These are phyloP conservation scores for Pentalonia nigronervosa DNA, from an alignment of 1,140 invertebrate species.

Conservation along the genomic window DNA sequence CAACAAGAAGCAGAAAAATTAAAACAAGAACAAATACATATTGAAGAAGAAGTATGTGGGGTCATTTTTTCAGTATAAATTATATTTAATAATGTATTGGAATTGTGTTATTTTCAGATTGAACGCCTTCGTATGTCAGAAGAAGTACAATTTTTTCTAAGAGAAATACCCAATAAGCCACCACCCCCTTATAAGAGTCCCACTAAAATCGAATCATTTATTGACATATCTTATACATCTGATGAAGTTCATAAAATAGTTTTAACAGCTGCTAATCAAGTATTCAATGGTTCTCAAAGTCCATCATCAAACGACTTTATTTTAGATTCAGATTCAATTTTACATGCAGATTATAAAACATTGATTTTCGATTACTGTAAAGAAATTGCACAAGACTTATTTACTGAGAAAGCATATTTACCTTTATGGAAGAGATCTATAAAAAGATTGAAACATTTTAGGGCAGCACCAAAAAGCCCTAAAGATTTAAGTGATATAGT, in stretches of 20 bases:
- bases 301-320: neutral
- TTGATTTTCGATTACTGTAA: slow-evolving; percentile 50
- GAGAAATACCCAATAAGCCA: slow-evolving; percentile 49
- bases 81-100: neutral
- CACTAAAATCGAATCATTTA: neutral
- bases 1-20: slow-evolving; percentile 52
- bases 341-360: slow-evolving; percentile 9
- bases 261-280: neutral
- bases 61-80: neutral
- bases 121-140: neutral
- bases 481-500: slow-evolving; percentile 28
- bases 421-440: slow-evolving; percentile 34
- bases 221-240: neutral
- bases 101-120: neutral
- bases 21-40: slow-evolving; percentile 28
- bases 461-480: neutral
- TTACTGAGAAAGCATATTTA: neutral
- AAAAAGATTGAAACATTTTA: neutral
- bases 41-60: slow-evolving; percentile 46
- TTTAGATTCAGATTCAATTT: neutral
- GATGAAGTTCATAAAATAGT: slow-evolving; percentile 12
- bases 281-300: slow-evolving; percentile 9
- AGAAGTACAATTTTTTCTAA: neutral
- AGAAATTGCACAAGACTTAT: neutral
- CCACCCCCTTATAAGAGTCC: slow-evolving; percentile 45